Conservation (phyloP, 2,888 invertebrate species). For the Rhopalosiphum nymphaeae region DNA sequence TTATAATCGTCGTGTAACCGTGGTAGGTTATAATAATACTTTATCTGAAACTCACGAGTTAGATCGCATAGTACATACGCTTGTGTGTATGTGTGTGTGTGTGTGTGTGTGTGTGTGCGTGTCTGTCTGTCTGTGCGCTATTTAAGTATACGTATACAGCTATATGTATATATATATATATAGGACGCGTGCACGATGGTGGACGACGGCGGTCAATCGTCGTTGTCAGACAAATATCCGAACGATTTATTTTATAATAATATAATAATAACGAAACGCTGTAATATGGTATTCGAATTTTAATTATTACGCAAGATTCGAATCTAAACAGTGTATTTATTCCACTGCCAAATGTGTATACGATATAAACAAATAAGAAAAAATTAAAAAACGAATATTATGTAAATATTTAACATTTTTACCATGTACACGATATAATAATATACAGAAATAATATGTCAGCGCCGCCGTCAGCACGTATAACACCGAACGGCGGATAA, state of each 20-base stretch:
- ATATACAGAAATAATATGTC: conserved; percentile 40
- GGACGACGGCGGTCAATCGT: neutral
- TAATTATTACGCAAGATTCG: conserved; percentile 33
- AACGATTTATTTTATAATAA: conserved; percentile 29
- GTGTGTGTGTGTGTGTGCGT: neutral
- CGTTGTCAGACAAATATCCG: conserved; percentile 26
- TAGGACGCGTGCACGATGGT: neutral
- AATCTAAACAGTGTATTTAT: conserved; percentile 5
- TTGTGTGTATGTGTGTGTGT: neutral
- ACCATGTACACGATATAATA: neutral
- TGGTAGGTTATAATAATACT: conserved; percentile 35
- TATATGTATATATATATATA: neutral
- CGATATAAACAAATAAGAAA: neutral
- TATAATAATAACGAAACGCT: conserved; percentile 11
- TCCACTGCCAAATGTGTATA: neutral
- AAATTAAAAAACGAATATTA: neutral
- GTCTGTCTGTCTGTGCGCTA: neutral
- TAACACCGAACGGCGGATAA: conserved; percentile 24
- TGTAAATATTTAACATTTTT: neutral
- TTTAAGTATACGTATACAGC: neutral
- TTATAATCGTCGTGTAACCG: conserved; percentile 30
- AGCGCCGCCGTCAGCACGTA: conserved; percentile 11
- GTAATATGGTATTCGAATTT: neutral
- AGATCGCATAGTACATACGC: neutral
- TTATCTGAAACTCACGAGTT: conserved; percentile 7